These are phyloP conservation scores for Synergus laeviventris DNA, from an alignment of 2,888 invertebrate species.

Conservation along the genomic window DNA sequence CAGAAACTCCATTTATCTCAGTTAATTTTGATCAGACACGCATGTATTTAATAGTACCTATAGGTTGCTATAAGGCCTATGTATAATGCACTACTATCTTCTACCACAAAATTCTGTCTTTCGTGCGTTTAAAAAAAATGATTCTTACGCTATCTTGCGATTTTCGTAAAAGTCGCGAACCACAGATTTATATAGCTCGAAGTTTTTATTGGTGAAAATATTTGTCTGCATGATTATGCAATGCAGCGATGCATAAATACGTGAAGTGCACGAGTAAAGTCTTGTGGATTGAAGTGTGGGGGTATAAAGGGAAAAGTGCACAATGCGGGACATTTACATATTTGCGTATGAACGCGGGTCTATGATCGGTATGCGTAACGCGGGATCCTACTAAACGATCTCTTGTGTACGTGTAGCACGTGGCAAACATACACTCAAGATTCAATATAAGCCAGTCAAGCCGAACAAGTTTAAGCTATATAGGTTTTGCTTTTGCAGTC, in stretches of 20 bases:
- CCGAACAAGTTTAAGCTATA: neutral
- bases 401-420: neutral
- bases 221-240: constrained; percentile 29
- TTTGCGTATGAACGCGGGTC: constrained; percentile 21
- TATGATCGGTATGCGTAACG: constrained; percentile 18
- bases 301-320: constrained; percentile 19
- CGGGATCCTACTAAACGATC: constrained; percentile 12
- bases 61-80: too few relatives aligned
- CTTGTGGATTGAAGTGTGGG: constrained; percentile 1
- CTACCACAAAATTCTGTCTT: too few relatives aligned
- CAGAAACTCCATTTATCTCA: neutral
- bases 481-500: neutral
- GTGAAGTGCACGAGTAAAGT: neutral
- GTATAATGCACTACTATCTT: too few relatives aligned
- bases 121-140: too few relatives aligned
- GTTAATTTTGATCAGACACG: neutral
- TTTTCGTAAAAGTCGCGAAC: neutral
- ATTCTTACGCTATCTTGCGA: too few relatives aligned
- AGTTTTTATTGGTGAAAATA: constrained; percentile 24
- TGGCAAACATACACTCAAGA: neutral
- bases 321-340: constrained; percentile 35
- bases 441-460: neutral
- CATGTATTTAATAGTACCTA: neutral
- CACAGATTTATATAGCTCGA: neutral
- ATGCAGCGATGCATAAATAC: constrained; percentile 28